Percentiles rank a stretch among this genome's conserved stretches.
Evolutionary conservation across 1,140 invertebrate species (phyloP).

Genomic region (Gryllus bimaculatus): DNA sequence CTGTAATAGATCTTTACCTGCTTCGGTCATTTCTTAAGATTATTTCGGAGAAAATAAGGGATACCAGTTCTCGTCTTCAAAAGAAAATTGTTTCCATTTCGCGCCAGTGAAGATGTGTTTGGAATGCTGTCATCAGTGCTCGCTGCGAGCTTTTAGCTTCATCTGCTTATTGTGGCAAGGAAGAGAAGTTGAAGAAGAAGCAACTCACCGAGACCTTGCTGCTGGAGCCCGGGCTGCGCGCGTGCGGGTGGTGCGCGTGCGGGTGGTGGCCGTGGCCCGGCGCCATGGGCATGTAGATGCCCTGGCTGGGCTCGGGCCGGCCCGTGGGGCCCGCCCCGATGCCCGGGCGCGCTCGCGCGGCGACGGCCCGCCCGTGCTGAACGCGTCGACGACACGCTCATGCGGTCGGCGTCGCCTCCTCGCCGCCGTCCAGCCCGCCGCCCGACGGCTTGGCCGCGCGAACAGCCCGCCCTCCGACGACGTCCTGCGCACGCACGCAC

Average conservation of each 20-base stretch:
- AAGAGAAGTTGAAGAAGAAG: too few species aligned
- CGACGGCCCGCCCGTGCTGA: slow-evolving; percentile 38
- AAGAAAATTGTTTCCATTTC: too few species aligned
- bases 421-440: slow-evolving; percentile 35
- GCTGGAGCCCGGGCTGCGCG: slow-evolving; percentile 27
- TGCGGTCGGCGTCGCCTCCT: slow-evolving; percentile 39
- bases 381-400: slow-evolving; percentile 41
- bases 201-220: slow-evolving; percentile 45
- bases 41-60: too few species aligned
- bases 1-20: too few species aligned
- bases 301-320: slow-evolving; percentile 26
- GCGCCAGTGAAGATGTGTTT: too few species aligned
- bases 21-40: too few species aligned
- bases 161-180: too few species aligned
- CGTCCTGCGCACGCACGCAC: slow-evolving; percentile 36
- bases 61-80: too few species aligned
- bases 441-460: slow-evolving; percentile 45
- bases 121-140: too few species aligned
- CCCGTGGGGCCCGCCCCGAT: slow-evolving; percentile 23
- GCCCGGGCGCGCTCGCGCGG: slow-evolving; percentile 39
- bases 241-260: slow-evolving; percentile 25
- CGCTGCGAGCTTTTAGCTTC: too few species aligned
- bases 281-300: slow-evolving; percentile 45
- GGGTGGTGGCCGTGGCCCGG: slow-evolving; percentile 33
- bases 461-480: slow-evolving; percentile 47